phyloP scores from a whole-genome alignment of 2,113 vertebrate genomes.

The Trogon surrucura region DNA sequence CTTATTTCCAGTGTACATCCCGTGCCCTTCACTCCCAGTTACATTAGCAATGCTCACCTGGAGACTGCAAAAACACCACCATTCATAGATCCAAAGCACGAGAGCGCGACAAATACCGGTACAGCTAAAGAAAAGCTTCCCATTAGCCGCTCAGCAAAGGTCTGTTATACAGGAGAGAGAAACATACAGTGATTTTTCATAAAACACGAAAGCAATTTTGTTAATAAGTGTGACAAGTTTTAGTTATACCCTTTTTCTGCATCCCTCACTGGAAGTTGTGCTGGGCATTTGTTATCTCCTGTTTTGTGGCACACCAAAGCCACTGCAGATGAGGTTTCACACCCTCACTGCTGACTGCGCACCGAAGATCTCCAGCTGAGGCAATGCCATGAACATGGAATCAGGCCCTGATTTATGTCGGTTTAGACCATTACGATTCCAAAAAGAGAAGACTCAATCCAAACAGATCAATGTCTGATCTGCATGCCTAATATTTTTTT shows the following conservation, averaged over 20 bases:
- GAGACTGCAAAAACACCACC: constrained; percentile 90
- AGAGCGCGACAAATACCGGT: constrained; percentile 92
- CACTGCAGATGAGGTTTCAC: neutral
- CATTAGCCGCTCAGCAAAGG: constrained; percentile 89
- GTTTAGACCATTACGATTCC: neutral
- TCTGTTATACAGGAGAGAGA: constrained; percentile 75
- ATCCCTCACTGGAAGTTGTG: neutral
- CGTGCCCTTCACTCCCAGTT: neutral
- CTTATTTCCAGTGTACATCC: neutral
- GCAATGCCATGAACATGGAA: neutral
- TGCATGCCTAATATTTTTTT: neutral
- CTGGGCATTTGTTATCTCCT: neutral
- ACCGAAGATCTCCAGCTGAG: neutral
- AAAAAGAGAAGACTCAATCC: neutral
- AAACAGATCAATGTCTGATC: neutral
- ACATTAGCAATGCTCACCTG: constrained; percentile 79
- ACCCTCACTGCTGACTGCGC: neutral
- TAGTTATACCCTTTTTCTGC: neutral
- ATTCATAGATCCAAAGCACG: constrained; percentile 96
- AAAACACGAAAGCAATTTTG: neutral
- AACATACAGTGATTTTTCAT: neutral
- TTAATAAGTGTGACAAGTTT: neutral
- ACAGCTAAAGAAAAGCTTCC: constrained; percentile 90
- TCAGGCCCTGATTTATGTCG: neutral
- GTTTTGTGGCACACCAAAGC: neutral